Percentiles rank a stretch among this genome's conserved stretches.
Conservation (phyloP, 2,888 invertebrate genomes). For the Schizaphis graminum region DNA sequence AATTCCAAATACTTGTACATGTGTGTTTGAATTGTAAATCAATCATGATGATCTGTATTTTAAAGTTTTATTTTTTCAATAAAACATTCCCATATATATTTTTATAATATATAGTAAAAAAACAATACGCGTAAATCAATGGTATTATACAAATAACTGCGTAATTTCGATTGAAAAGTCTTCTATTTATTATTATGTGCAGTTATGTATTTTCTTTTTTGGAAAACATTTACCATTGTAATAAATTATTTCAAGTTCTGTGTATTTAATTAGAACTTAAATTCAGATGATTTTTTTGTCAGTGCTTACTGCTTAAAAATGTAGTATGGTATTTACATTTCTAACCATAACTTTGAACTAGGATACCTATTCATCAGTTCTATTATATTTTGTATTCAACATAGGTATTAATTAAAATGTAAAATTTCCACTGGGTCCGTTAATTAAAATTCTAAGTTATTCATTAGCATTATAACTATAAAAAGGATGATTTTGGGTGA, state of each 20-base stretch:
- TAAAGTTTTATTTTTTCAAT: not conserved
- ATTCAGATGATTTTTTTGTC: not conserved
- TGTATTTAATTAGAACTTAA: not conserved
- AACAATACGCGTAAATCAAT: not conserved
- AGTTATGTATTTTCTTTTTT: not conserved
- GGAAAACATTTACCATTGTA: not conserved
- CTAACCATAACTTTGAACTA: not conserved
- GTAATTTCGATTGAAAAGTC: not conserved
- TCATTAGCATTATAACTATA: not conserved
- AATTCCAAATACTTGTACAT: not conserved
- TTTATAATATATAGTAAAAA: not conserved
- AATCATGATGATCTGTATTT: not conserved
- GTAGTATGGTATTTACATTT: not conserved
- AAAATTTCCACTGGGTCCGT: too few species aligned
- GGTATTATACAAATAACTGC: not conserved
- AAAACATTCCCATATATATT: not conserved
- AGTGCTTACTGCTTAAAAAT: not conserved
- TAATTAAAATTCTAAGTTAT: not conserved
- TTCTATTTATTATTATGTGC: not conserved
- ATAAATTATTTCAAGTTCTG: not conserved
- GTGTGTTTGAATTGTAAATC: not conserved
- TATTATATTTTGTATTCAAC: not conserved
- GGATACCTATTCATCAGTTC: not conserved
- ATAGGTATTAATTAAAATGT: not conserved
- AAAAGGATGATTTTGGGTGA: not conserved